Evolutionary conservation across 2,113 vertebrate species (phyloP).

Genomic region (Galbula dea): DNA sequence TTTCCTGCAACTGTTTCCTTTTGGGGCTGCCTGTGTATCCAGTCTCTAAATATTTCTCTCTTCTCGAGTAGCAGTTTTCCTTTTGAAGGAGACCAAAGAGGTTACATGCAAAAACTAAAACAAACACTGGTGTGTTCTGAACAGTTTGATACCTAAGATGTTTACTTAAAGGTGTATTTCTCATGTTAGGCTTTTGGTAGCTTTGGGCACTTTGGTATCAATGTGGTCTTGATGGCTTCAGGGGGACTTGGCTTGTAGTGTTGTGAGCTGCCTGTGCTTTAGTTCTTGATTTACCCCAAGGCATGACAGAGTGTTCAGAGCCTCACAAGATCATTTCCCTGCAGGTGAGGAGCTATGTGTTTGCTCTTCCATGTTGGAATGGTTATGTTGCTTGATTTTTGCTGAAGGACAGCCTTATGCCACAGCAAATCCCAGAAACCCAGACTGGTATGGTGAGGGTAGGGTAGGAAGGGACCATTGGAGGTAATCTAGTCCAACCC

Average conservation of each 20-base stretch:
- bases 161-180: neutral
- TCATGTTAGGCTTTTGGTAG: neutral
- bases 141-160: neutral
- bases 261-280: neutral
- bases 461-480: no score
- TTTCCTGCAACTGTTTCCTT: slow-evolving; percentile 49
- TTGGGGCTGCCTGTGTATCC: slow-evolving; percentile 47
- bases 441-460: no score
- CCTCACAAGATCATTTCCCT: fast-evolving
- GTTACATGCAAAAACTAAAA: slow-evolving; percentile 51
- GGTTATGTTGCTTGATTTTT: fast-evolving
- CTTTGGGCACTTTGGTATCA: neutral
- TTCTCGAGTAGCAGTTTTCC: slow-evolving; percentile 35
- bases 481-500: no score
- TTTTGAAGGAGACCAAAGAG: slow-evolving; percentile 52
- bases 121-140: slow-evolving; percentile 23
- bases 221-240: neutral
- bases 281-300: neutral
- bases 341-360: neutral
- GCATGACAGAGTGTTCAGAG: neutral
- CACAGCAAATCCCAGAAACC: neutral
- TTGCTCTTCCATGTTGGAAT: neutral
- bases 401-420: neutral
- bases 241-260: neutral
- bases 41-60: slow-evolving; percentile 63